A percentile compares a stretch with the other conserved stretches of the same genome.
These are phyloP conservation scores for Somateria mollissima DNA, from an alignment of 2,797 vertebrate species.

Conservation along the genomic window DNA sequence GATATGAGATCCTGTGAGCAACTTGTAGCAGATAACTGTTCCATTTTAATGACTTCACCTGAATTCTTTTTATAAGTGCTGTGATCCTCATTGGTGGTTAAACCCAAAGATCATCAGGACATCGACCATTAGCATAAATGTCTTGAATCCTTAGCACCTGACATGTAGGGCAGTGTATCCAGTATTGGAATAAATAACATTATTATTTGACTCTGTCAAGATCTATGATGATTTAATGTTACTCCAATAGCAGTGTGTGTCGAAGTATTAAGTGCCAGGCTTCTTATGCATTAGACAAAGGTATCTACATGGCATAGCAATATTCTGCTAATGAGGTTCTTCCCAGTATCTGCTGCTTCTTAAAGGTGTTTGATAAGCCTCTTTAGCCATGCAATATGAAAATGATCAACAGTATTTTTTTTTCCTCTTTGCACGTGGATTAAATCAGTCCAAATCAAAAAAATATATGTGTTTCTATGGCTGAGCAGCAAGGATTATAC, in stretches of 20 bases:
- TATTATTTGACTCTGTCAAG: background rate
- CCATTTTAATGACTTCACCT: background rate
- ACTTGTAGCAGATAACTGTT: background rate
- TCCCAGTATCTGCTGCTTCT: background rate
- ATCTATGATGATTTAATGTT: background rate
- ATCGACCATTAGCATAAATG: background rate
- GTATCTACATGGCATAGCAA: background rate
- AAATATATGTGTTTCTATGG: background rate
- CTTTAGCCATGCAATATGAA: background rate
- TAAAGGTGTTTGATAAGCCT: background rate
- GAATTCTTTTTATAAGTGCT: background rate
- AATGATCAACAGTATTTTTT: background rate
- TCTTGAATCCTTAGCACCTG: background rate
- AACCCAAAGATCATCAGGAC: background rate
- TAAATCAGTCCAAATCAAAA: background rate
- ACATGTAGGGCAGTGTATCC: background rate
- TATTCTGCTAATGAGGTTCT: background rate
- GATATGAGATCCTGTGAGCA: background rate
- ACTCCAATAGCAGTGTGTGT: background rate
- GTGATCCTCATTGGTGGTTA: background rate
- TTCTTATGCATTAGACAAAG: background rate
- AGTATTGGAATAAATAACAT: background rate
- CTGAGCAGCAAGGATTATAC: background rate
- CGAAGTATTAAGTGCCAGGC: background rate
- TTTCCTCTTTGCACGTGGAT: rapidly evolving